A percentile compares a stretch with the other conserved stretches of the same genome.
These are phyloP conservation scores for Holocentrus rufus DNA, from an alignment of 2,797 vertebrate species.

Conservation along the genomic window DNA sequence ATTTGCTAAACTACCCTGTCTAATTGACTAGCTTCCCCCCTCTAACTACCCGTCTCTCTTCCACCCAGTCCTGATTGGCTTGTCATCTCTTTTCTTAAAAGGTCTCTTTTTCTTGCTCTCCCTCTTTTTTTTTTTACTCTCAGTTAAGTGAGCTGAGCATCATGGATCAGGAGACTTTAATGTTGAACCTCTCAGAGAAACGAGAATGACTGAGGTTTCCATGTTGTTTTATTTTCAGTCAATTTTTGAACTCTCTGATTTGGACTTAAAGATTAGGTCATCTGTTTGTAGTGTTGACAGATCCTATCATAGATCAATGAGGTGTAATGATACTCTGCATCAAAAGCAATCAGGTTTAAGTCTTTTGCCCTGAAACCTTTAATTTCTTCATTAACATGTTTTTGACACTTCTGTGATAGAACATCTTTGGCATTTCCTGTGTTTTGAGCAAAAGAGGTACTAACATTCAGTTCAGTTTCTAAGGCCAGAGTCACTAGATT, in stretches of 20 bases:
- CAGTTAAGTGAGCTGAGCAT: not conserved
- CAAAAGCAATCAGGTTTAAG: not conserved
- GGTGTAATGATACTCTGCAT: not conserved
- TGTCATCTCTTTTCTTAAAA: not conserved
- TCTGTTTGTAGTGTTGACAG: not conserved
- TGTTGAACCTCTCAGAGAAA: too few relatives aligned
- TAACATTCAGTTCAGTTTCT: conserved; percentile 53
- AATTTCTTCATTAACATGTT: not conserved
- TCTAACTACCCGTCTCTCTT: not conserved
- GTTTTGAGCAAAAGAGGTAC: conserved; percentile 43
- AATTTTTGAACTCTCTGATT: too few relatives aligned
- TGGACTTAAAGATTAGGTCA: too few relatives aligned
- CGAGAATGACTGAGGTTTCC: not conserved
- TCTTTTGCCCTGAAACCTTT: not conserved
- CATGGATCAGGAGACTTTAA: not conserved
- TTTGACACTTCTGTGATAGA: conserved; percentile 22
- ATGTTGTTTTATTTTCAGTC: not conserved
- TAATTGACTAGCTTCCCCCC: conserved; percentile 42
- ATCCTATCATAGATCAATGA: not conserved
- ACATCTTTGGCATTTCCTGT: conserved; percentile 33
- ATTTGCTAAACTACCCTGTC: conserved; percentile 35
- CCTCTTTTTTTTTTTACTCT: not conserved
- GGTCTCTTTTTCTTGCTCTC: not conserved
- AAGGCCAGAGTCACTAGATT: conserved; percentile 58
- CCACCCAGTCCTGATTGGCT: conserved; percentile 14